Base-by-base conservation (phyloP, 2,888 invertebrate genomes). In the Plemyria rubiginata region DNA sequence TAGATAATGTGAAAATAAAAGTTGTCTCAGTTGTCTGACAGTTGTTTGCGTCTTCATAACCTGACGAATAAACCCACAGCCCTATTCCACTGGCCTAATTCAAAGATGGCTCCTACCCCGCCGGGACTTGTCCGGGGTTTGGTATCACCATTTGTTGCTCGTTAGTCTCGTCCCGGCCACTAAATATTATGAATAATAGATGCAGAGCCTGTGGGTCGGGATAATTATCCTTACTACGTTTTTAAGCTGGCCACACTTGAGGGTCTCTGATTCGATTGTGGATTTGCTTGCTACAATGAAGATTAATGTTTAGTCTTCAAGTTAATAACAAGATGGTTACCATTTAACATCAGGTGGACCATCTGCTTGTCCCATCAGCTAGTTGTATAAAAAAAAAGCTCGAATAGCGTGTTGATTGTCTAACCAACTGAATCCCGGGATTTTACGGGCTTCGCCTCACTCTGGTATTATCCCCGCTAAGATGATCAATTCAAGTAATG, bases 121-220 rank as follows among this genome's bases (percentile, higher is more conserved):
- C 28, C 29, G 70, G 62, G 68, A 64, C 63, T 56, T 49, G 56
- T 64, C 60, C 60, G 55, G 45, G 49, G 46, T 16, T 29, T 52
- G 58, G 60, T 57, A 59, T 59, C 67, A 66, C 67, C 82, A 84
- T 82, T 81, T 79, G 78, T 77, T 81, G 78, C 80, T 81, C 79
- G 81, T 84, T 82, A 82, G 76, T 71, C 68, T 65, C 73, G 62
- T 72, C 74, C 70, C 73, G 77, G 71, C 79, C 73, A 80, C 80
- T 81, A 80, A 82, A 84, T 79, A 83, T 78, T 77, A 80, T 85
- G 82, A 86, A 85, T 86, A 84, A 84, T 82, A 79, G 80, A 86
- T 82, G 79, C 58, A 48, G 52, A 12, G 45, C 59, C 55, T 38
- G 54, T 64, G 57, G 66, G 57, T 59, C 45, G 64, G 61, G 56